phyloP scores from a whole-genome alignment of 2,888 invertebrate genomes.

The Pterostichus niger region DNA sequence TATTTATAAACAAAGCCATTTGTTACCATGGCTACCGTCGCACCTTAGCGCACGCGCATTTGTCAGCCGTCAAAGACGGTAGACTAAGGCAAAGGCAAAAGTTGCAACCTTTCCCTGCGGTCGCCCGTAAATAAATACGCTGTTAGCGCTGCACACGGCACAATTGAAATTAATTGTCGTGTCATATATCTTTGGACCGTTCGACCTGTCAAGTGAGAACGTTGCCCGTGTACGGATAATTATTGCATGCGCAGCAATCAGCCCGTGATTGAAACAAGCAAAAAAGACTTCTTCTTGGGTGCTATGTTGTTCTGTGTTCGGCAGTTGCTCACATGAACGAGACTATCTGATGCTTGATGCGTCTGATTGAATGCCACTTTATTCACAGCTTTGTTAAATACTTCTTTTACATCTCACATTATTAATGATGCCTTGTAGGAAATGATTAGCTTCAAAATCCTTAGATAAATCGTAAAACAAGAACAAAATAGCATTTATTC shows the following conservation, averaged over 20 bases:
- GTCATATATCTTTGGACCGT: conserved; percentile 71
- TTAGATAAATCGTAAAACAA: no score
- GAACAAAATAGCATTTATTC: no score
- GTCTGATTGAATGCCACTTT: conserved; percentile 51
- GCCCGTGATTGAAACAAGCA: conserved; percentile 68
- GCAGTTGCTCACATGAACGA: background rate
- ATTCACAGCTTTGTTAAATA: conserved; percentile 31
- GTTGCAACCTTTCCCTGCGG: conserved; percentile 52
- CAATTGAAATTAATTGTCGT: conserved; percentile 72
- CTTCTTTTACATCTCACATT: background rate
- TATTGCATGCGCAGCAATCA: conserved; percentile 64
- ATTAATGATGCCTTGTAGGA: conserved; percentile 18
- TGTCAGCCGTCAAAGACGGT: conserved; percentile 54
- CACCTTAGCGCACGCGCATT: conserved; percentile 62
- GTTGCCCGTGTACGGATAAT: conserved; percentile 61
- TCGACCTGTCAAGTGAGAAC: conserved; percentile 69
- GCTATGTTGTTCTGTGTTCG: background rate
- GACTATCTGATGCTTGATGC: background rate
- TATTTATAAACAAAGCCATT: conserved; percentile 65
- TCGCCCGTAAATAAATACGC: conserved; percentile 59
- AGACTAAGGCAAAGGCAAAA: conserved; percentile 43
- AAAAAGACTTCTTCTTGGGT: conserved; percentile 44
- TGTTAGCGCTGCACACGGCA: conserved; percentile 68
- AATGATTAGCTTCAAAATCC: conserved; percentile 22
- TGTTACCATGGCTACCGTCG: conserved; percentile 60